phyloP scores from a whole-genome alignment of 2,797 vertebrate genomes.

The Morelia viridis region DNA sequence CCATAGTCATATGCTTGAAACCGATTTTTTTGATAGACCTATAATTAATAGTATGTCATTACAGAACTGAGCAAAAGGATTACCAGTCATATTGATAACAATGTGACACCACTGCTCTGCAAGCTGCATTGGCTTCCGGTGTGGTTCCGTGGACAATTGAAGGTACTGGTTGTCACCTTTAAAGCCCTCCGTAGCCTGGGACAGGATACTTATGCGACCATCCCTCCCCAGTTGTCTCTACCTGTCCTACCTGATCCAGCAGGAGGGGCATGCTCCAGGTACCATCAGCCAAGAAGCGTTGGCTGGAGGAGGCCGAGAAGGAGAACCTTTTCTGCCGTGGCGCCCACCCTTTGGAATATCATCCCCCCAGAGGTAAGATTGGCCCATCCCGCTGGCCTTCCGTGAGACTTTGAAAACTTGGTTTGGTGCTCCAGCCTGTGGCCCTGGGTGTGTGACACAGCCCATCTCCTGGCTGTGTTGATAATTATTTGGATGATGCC shows the following conservation, averaged over 20 bases:
- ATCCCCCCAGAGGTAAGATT: too few relatives aligned
- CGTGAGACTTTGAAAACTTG: too few relatives aligned
- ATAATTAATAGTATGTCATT: neutral
- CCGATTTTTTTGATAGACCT: slow-evolving; percentile 1
- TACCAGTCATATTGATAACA: neutral
- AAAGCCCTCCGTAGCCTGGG: neutral
- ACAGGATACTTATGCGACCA: neutral
- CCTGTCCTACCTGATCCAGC: neutral
- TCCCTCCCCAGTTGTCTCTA: neutral
- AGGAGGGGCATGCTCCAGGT: neutral
- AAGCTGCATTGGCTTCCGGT: neutral
- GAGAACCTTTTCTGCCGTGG: too few relatives aligned
- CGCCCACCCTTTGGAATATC: too few relatives aligned
- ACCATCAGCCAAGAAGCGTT: neutral
- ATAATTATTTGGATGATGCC: too few relatives aligned
- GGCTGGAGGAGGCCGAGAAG: too few relatives aligned
- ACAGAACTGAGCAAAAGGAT: neutral
- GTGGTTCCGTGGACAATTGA: neutral
- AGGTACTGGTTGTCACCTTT: neutral
- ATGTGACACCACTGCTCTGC: neutral
- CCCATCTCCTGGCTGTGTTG: too few relatives aligned
- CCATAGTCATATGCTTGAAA: slow-evolving; percentile 67
- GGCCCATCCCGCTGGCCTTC: too few relatives aligned
- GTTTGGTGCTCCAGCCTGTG: too few relatives aligned
- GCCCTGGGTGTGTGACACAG: too few relatives aligned